These are phyloP conservation scores for Eugnorisma glareosa DNA, from an alignment of 2,888 invertebrate species.

Conservation along the genomic window DNA sequence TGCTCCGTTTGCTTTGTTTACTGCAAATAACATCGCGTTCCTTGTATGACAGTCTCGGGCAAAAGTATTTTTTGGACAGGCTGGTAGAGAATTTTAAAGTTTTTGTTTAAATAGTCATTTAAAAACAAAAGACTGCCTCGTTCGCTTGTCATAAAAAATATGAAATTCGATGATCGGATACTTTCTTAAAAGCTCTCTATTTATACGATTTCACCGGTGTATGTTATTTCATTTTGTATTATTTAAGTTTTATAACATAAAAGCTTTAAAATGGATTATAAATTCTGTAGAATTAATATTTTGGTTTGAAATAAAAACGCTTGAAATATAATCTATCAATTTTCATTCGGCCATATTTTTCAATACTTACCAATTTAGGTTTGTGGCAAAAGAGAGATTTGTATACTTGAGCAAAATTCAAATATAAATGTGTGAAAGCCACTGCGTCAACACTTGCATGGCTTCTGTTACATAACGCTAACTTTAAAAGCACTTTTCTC, in stretches of 20 bases:
- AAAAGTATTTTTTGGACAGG: background rate
- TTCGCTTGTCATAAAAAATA: background rate
- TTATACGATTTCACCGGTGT: background rate
- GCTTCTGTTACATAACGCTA: constrained; percentile 11
- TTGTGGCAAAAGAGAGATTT: background rate
- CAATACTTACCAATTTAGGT: background rate
- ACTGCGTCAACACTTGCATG: background rate
- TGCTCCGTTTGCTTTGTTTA: constrained; percentile 48
- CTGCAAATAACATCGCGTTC: constrained; percentile 57
- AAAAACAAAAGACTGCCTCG: background rate
- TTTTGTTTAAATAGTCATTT: background rate
- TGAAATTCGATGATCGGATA: background rate
- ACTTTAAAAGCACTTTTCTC: constrained; percentile 46
- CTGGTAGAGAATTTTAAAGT: background rate
- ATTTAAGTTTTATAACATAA: background rate
- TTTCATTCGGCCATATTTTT: background rate
- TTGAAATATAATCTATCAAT: background rate
- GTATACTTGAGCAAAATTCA: background rate
- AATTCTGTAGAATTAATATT: background rate
- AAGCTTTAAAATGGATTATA: background rate
- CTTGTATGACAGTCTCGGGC: constrained; percentile 7
- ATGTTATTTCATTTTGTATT: no score
- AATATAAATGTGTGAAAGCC: background rate
- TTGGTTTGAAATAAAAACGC: background rate
- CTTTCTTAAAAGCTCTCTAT: background rate